Percentiles rank a stretch among this genome's conserved stretches.
Conservation (phyloP, 2,113 vertebrate genomes). For the Psilopsiagon aurifrons region DNA sequence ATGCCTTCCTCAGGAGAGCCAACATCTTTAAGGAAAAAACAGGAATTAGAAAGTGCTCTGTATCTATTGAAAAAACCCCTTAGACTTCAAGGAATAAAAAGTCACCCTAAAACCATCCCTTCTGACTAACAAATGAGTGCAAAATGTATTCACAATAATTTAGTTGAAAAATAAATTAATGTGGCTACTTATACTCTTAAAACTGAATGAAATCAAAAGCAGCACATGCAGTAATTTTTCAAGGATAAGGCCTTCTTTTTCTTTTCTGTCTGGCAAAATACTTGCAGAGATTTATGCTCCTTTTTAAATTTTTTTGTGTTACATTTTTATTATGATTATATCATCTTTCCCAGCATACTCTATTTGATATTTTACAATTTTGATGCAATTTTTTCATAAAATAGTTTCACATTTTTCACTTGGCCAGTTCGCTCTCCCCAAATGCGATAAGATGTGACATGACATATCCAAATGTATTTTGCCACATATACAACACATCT, state of each 20-base stretch:
- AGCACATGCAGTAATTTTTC: neutral
- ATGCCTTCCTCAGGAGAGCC: neutral
- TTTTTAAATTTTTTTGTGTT: neutral
- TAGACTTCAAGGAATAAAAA: neutral
- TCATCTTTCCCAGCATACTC: neutral
- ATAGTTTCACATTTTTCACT: neutral
- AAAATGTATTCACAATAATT: neutral
- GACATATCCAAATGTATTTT: neutral
- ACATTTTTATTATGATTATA: neutral
- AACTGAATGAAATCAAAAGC: neutral
- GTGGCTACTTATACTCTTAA: neutral
- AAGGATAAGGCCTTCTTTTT: neutral
- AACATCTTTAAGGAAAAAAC: neutral
- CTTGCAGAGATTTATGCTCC: neutral
- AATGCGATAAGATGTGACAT: neutral
- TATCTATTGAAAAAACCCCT: accelerated
- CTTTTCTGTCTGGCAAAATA: neutral
- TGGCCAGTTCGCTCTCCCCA: neutral
- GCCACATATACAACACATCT: neutral
- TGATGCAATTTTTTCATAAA: neutral
- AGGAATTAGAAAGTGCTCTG: neutral
- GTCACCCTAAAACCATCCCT: neutral
- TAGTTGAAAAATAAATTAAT: neutral
- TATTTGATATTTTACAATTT: neutral
- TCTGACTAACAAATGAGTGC: neutral